These are phyloP conservation scores for Drosophila melanica DNA, from an alignment of 1,140 invertebrate genomes.

Conservation along the genomic window DNA sequence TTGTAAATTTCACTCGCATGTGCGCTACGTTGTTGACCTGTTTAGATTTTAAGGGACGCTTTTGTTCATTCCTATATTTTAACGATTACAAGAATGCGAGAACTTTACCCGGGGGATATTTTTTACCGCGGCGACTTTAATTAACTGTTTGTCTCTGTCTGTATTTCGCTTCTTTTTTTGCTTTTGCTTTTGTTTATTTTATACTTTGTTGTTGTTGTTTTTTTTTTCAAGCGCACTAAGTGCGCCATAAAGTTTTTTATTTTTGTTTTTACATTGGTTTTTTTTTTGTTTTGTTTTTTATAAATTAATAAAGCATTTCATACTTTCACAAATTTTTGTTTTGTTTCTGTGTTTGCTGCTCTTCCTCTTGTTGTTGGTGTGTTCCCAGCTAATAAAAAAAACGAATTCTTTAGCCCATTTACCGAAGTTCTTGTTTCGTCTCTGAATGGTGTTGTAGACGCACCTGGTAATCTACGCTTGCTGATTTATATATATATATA, in stretches of 20 bases:
- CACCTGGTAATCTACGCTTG: slow-evolving; percentile 21
- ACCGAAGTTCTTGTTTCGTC: slow-evolving; percentile 35
- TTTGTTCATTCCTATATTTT: slow-evolving; percentile 6
- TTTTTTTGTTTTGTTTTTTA: slow-evolving; percentile 57
- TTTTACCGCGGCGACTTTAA: slow-evolving; percentile 11
- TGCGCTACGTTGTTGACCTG: slow-evolving; percentile 1
- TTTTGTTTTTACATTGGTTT: slow-evolving; percentile 40
- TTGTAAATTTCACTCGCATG: neutral
- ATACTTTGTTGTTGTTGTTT: slow-evolving; percentile 16
- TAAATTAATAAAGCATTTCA: slow-evolving; percentile 80
- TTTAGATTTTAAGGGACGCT: neutral
- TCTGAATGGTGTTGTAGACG: neutral
- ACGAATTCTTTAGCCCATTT: slow-evolving; percentile 45
- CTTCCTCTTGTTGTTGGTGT: slow-evolving; percentile 42
- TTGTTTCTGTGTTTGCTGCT: slow-evolving; percentile 30
- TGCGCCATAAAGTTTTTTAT: slow-evolving; percentile 63
- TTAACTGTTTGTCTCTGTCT: slow-evolving; percentile 39
- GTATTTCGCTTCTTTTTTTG: slow-evolving; percentile 33
- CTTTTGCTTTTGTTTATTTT: slow-evolving; percentile 26
- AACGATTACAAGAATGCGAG: neutral
- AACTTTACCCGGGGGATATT: slow-evolving; percentile 9
- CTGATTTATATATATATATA: slow-evolving; percentile 28
- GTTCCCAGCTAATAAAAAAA: slow-evolving; percentile 44
- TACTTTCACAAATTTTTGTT: slow-evolving; percentile 54
- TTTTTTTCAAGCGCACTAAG: slow-evolving; percentile 72